These are phyloP conservation scores for Aplochiton taeniatus DNA, from an alignment of 2,797 vertebrate genomes.

Conservation along the genomic window DNA sequence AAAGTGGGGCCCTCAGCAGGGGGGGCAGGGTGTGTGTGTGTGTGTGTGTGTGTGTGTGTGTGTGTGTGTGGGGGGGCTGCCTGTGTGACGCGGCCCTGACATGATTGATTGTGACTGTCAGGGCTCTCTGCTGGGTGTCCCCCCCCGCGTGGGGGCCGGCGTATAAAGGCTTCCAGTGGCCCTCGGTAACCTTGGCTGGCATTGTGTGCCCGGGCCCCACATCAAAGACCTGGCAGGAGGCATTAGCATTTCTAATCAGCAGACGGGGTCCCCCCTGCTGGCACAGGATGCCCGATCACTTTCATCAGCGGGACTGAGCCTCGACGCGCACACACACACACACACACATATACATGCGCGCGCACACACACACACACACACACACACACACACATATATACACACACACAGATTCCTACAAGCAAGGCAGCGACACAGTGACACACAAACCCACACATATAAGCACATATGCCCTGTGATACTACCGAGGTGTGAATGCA, in stretches of 20 bases:
- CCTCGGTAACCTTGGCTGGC: conserved; percentile 85
- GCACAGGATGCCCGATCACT: conserved; percentile 63
- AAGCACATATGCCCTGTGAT: background rate
- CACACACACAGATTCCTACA: background rate
- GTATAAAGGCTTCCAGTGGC: conserved; percentile 90
- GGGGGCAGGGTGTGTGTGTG: conserved; percentile 74
- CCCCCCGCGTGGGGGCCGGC: conserved; percentile 69
- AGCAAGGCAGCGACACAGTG: background rate
- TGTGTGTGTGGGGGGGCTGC: conserved; percentile 78
- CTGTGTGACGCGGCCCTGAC: conserved; percentile 67
- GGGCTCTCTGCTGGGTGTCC: conserved; percentile 86
- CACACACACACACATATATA: conserved; percentile 4
- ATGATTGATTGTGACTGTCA: conserved; percentile 94
- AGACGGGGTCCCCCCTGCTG: conserved; percentile 72
- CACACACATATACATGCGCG: conserved; percentile 6
- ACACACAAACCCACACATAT: conserved; percentile 6
- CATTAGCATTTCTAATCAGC: conserved; percentile 95
- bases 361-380: background rate
- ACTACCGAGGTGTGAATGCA: background rate
- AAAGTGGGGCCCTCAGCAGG: conserved; percentile 74
- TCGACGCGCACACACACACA: background rate
- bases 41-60: too few relatives aligned
- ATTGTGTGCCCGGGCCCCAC: conserved; percentile 80
- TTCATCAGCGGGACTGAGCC: conserved; percentile 55
- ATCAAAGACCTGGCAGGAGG: conserved; percentile 86